These are phyloP conservation scores for Takifugu bimaculatus DNA, from an alignment of 2,113 vertebrate species.

Conservation along the genomic window DNA sequence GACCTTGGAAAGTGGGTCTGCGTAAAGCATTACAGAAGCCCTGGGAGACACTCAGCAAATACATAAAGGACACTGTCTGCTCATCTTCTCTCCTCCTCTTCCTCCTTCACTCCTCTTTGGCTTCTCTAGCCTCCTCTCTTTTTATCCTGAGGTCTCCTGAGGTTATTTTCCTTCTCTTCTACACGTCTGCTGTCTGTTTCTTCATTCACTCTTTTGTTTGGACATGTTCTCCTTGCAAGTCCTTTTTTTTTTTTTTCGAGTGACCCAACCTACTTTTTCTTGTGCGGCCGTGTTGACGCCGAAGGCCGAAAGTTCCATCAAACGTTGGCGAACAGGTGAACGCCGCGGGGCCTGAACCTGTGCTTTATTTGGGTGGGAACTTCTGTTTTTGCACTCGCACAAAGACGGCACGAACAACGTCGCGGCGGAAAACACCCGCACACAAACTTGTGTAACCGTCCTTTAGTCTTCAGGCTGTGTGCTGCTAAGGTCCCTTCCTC, in stretches of 20 bases:
- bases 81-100: constrained; percentile 65
- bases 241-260: constrained; percentile 35
- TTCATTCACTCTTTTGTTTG: constrained; percentile 61
- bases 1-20: constrained; percentile 74
- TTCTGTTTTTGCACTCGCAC: background rate
- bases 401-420: background rate
- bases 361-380: background rate
- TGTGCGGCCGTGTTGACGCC: constrained; percentile 14
- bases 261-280: constrained; percentile 22
- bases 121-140: constrained; percentile 63
- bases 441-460: background rate
- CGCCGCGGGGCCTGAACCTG: background rate
- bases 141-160: constrained; percentile 64
- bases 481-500: too few relatives aligned
- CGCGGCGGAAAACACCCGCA: background rate
- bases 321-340: constrained; percentile 31
- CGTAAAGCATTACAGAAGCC: constrained; percentile 73
- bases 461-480: background rate
- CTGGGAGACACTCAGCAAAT: constrained; percentile 65
- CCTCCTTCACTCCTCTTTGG: constrained; percentile 61
- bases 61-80: constrained; percentile 69
- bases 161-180: constrained; percentile 64
- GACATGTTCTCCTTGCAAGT: constrained; percentile 20
- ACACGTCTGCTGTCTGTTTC: constrained; percentile 73
- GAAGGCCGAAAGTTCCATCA: constrained; percentile 31